Evolutionary conservation across 2,888 invertebrate species (phyloP).

Genomic region (Caenorhabditis japonica): DNA sequence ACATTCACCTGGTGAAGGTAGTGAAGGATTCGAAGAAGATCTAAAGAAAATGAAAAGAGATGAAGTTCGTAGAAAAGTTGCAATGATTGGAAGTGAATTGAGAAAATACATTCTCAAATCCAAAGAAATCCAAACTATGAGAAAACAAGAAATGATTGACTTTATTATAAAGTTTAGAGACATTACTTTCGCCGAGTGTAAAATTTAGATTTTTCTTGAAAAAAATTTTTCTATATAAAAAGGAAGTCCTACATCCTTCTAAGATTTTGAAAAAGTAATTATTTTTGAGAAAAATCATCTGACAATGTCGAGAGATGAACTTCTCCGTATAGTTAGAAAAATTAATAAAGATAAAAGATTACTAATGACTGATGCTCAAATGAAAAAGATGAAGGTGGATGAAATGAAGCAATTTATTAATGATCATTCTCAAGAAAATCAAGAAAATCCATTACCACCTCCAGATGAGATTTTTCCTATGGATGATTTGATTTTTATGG

Average conservation of each 20-base stretch:
- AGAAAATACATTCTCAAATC: conserved; percentile 43
- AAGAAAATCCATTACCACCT: too few relatives aligned
- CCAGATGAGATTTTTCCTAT: too few relatives aligned
- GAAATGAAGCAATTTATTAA: conserved; percentile 12
- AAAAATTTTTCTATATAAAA: conserved; percentile 45
- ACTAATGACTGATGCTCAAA: too few relatives aligned
- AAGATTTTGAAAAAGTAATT: conserved; percentile 52
- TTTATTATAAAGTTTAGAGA: conserved; percentile 41
- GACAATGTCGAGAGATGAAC: conserved; percentile 52
- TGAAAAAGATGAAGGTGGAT: conserved; percentile 7
- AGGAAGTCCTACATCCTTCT: conserved; percentile 4
- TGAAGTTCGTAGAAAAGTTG: conserved; percentile 49
- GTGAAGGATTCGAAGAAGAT: conserved; percentile 45
- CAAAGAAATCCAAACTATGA: conserved; percentile 47
- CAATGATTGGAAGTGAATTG: conserved; percentile 45
- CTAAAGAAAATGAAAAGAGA: conserved; percentile 50
- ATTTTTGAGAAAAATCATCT: conserved; percentile 30
- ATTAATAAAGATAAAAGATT: conserved; percentile 19
- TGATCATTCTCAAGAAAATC: too few relatives aligned
- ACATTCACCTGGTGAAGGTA: conserved; percentile 47
- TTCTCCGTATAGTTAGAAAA: conserved; percentile 41
- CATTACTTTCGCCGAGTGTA: too few relatives aligned
- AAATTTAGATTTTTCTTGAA: conserved; percentile 26
- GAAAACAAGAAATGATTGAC: conserved; percentile 54
- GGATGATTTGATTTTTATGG: too few relatives aligned